These are phyloP conservation scores for Macropus fuliginosus DNA, from an alignment of 2,797 vertebrate species.

Conservation along the genomic window DNA sequence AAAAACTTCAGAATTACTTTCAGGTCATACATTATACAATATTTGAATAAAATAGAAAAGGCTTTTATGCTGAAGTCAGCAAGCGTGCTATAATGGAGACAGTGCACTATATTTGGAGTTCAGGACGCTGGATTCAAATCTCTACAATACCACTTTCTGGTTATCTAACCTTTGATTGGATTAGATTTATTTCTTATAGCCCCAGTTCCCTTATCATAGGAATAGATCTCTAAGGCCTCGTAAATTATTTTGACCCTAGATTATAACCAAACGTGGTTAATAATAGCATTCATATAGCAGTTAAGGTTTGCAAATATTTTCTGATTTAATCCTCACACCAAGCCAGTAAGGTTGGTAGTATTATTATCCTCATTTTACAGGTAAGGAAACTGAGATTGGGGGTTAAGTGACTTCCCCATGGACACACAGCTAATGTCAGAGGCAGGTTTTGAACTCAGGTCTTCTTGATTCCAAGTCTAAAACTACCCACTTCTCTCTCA, in stretches of 20 bases:
- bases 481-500: background rate
- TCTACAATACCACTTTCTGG: background rate
- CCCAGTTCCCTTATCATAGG: background rate
- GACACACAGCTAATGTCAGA: background rate
- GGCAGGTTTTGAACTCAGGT: background rate
- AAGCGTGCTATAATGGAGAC: conserved; percentile 7
- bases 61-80: background rate
- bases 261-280: background rate
- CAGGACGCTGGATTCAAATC: background rate
- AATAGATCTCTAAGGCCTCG: background rate
- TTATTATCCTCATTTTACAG: background rate
- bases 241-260: background rate
- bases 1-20: conserved; percentile 5
- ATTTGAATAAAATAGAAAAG: conserved; percentile 29
- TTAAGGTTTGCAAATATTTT: background rate
- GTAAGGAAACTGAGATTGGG: background rate
- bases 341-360: background rate
- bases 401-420: background rate
- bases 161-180: background rate
- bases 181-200: background rate
- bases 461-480: background rate
- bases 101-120: background rate
- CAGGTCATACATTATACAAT: background rate
- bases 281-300: background rate
- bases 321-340: background rate